These are phyloP conservation scores for Cettia cetti DNA, from an alignment of 2,113 vertebrate species.

Conservation along the genomic window DNA sequence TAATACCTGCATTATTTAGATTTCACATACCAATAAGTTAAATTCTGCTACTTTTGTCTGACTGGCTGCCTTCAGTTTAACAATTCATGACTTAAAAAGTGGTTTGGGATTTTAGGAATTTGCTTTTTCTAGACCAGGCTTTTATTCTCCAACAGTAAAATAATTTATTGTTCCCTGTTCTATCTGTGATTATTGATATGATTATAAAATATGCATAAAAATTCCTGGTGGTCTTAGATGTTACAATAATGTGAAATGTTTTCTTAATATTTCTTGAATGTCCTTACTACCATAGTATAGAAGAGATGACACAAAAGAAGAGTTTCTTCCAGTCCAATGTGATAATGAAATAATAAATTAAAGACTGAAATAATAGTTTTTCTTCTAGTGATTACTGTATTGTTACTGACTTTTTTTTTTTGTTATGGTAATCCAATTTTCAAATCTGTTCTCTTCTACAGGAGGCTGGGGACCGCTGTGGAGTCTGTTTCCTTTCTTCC, in stretches of 20 bases:
- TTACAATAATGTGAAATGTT: not conserved
- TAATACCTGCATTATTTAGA: not conserved
- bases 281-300: not conserved
- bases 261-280: not conserved
- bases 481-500: conserved; percentile 72
- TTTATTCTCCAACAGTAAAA: not conserved
- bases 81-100: not conserved
- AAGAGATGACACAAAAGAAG: not conserved
- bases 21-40: not conserved
- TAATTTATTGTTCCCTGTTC: not conserved
- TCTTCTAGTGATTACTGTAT: not conserved
- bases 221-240: not conserved
- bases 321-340: not conserved
- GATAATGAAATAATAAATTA: not conserved
- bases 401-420: not conserved
- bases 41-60: not conserved
- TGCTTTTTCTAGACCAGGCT: not conserved
- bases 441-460: conserved; percentile 50
- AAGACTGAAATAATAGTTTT: not conserved
- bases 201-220: not conserved
- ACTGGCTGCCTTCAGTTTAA: not conserved
- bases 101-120: not conserved
- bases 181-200: not conserved
- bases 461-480: conserved; percentile 75
- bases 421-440: not conserved